Evolutionary conservation across 2,797 vertebrate species (phyloP).

Genomic region (Darevskia mixta): DNA sequence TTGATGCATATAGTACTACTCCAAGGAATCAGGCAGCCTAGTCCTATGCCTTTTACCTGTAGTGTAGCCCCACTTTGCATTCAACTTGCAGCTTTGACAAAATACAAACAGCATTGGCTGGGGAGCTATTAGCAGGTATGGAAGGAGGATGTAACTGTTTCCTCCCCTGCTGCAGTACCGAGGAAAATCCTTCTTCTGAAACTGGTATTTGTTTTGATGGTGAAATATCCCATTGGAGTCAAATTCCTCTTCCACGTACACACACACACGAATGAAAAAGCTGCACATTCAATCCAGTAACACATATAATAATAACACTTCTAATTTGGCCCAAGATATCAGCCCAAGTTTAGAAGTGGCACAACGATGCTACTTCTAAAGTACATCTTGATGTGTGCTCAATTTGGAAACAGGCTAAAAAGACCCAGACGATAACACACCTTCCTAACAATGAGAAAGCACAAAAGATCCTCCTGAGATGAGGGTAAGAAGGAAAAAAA

Average conservation of each 20-base stretch:
- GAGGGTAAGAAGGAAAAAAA: not conserved
- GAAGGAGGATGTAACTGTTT: not conserved
- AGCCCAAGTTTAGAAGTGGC: not conserved
- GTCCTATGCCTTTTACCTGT: not conserved
- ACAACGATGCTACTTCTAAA: not conserved
- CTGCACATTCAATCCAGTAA: not conserved
- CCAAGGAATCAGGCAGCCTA: not conserved
- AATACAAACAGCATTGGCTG: not conserved
- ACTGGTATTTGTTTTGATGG: not conserved
- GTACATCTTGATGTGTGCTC: slow-evolving; percentile 7
- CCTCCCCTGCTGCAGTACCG: not conserved
- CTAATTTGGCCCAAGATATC: not conserved
- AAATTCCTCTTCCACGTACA: too few relatives aligned
- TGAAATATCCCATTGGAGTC: not conserved
- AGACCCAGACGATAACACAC: not conserved
- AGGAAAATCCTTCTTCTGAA: not conserved
- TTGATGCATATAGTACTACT: not conserved
- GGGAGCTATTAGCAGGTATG: not conserved
- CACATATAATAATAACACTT: not conserved
- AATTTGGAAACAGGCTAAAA: slow-evolving; percentile 60
- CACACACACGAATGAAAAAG: too few relatives aligned
- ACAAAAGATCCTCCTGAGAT: not conserved
- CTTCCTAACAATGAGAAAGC: not conserved
- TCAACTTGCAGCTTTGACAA: not conserved
- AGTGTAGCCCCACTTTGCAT: not conserved